A percentile compares a stretch with the other conserved stretches of the same genome.
Evolutionary conservation across 2,888 invertebrate genomes (phyloP).

Genomic region (Cybosia mesomella): DNA sequence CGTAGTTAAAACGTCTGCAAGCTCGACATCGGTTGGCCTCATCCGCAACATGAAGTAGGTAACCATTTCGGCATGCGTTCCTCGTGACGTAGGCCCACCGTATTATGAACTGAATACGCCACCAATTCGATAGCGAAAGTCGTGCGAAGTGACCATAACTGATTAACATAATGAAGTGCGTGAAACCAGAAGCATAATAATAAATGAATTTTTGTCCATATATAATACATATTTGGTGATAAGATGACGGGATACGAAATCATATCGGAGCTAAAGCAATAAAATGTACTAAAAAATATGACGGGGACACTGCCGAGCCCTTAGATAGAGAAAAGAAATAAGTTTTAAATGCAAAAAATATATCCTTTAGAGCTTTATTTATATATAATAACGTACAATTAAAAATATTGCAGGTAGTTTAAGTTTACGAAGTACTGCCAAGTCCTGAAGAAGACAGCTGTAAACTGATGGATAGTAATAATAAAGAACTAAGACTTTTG

Average conservation of each 20-base stretch:
- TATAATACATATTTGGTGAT: neutral
- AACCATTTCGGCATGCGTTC: neutral
- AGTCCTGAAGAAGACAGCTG: neutral
- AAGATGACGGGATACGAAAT: neutral
- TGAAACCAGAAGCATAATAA: conserved; percentile 11
- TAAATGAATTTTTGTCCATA: neutral
- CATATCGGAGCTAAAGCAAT: neutral
- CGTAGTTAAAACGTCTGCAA: neutral
- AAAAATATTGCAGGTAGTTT: neutral
- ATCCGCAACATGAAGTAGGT: conserved; percentile 1
- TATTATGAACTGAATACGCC: conserved; percentile 11
- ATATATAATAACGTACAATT: neutral
- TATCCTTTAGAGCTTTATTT: too few relatives aligned
- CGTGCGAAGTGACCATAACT: conserved; percentile 7
- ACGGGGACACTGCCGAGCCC: too few relatives aligned
- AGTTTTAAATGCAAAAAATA: too few relatives aligned
- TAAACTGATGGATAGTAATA: neutral
- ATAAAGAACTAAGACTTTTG: neutral
- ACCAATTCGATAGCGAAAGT: conserved; percentile 25
- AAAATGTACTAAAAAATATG: neutral
- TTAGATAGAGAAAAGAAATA: neutral
- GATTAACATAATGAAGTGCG: conserved; percentile 17
- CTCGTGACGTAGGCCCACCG: conserved; percentile 9
- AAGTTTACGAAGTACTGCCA: neutral
- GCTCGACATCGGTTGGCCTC: conserved; percentile 14